Evolutionary conservation across 2,888 invertebrate genomes (phyloP), one percentile per base, ranked within the genome.

Genomic region (Actias luna): DNA sequence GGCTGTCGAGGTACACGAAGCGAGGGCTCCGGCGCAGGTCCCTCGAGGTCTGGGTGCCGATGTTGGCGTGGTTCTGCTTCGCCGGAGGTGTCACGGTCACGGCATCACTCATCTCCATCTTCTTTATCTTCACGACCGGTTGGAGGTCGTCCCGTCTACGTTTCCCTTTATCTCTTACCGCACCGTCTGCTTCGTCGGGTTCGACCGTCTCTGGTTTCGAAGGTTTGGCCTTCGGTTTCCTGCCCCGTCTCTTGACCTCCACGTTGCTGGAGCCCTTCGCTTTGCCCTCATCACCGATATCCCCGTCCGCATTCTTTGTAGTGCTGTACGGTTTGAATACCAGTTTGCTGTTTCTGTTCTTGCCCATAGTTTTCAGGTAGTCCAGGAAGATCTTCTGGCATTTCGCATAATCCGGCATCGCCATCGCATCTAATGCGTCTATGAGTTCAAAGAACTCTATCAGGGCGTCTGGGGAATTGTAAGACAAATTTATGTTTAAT

Each of bases 331-430:
- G 65, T 59, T 86, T 86, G 75, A 96, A 95, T 57, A 93, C 94
- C 25, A 97, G 83, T 69, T 94, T 94, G 52, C 94, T 94, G 55
- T 80, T 91, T 60, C 92, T 85, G 0, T 93, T 80, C 50, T 94
- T 93, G 10, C 94, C 95, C 60, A 94, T 83, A 25, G 91, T 86
- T 76, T 95, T 95, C 0, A 98, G 84, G 16, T 95, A 97, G 55
- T 86, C 86, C 29, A 89, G 84, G 68, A 98, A 95, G 18, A 96
- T 87, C 66, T 94, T 93, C 18, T 94, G 93, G 68, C 96, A 95
- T 80, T 95, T 95, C 0, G 93, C 88, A 79, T 97, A 98, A 80
- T 97, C 94, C 0, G 97, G 97, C 16, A 84, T 85, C 22, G 95
- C 94, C 73, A 96, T 94, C 71, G 96, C 96, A 68, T 95, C 92